Percentiles rank a stretch among this genome's conserved stretches.
These are phyloP conservation scores for Hyperopisus bebe DNA, from an alignment of 2,113 vertebrate species.

Conservation along the genomic window DNA sequence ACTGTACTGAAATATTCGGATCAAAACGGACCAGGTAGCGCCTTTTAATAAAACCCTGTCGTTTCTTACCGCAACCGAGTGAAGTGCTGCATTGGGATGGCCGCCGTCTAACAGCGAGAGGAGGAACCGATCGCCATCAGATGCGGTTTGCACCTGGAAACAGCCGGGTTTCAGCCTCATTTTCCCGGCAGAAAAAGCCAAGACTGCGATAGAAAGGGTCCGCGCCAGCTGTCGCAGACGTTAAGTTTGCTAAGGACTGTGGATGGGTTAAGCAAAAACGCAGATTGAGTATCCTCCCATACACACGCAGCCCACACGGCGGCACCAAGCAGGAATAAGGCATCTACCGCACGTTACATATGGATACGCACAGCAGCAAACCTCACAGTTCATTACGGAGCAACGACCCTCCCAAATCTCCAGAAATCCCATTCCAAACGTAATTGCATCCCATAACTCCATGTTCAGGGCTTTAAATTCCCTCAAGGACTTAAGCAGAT, in stretches of 20 bases:
- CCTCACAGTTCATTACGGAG: slow-evolving; percentile 11
- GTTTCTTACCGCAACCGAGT: slow-evolving; percentile 61
- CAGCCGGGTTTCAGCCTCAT: slow-evolving; percentile 55
- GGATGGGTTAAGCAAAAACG: not conserved
- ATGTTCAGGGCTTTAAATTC: slow-evolving; percentile 14
- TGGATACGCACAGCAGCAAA: slow-evolving; percentile 32
- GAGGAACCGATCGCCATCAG: slow-evolving; percentile 52
- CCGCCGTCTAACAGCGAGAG: slow-evolving; percentile 41
- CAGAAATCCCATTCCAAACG: slow-evolving; percentile 17
- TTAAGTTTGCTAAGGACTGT: not conserved
- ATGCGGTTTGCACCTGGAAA: slow-evolving; percentile 51
- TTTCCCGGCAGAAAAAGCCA: slow-evolving; percentile 39
- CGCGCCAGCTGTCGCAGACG: not conserved
- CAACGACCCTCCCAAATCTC: not conserved
- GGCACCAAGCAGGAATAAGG: not conserved
- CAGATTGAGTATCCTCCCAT: not conserved
- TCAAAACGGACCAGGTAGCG: not conserved
- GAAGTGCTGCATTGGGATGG: slow-evolving; percentile 59
- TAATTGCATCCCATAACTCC: slow-evolving; percentile 15
- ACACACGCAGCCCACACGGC: not conserved
- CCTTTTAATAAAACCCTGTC: not conserved
- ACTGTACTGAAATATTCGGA: not conserved
- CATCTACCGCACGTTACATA: slow-evolving; percentile 37
- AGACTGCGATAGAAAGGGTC: slow-evolving; percentile 18
- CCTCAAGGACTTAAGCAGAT: not conserved